Base-by-base conservation (phyloP, 2,113 vertebrate genomes). In the Halichoeres trimaculatus region DNA sequence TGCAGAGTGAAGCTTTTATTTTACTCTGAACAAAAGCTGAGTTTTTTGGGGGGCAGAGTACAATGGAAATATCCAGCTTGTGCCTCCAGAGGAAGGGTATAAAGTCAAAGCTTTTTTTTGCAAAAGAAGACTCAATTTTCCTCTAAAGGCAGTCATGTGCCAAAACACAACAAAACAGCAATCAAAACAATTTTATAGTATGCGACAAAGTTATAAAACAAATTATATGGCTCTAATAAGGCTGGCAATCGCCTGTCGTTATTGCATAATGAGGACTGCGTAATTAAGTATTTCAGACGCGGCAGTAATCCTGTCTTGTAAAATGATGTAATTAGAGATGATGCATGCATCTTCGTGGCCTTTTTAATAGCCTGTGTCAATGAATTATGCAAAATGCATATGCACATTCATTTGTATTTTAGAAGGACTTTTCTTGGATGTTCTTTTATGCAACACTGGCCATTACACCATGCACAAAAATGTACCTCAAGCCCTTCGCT, bases 241-340 rank as follows among this genome's bases (percentile, higher is more conserved):
- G 56, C 80, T 60, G 59, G 79, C 78, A 79, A 70, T 86, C 54
- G 54, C 74, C 71, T 80, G 61, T 57, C 50, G 57, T 87, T 89
- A 70, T 83, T 87, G 73, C 63, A 70, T 88, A 86, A 85, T 76
- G 78, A 85, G 72, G 45, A 71, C 36, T 65, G 67, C 84, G 77
- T 81, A 81, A 88, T 91, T 86, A 86, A 85, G 78, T 85, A 83
- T 87, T 85, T 81, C 77, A 81, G 69, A 82, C 67, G 54, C 72
- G 11, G 68, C 71, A 67, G 75, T 88, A 84, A 89, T 81, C 57
- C 74, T 85, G 79, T 81, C 83, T 84, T 71, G 60, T 90, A 90
- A 88, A 90, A 88, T 64, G 41, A 76, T 75, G 70, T 76, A 90
- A 89, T 91, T 90, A 86, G 41, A 83, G 71, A 76, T 86, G 83